These are phyloP conservation scores for Andrena bucephala DNA, from an alignment of 2,888 invertebrate species.

Conservation along the genomic window DNA sequence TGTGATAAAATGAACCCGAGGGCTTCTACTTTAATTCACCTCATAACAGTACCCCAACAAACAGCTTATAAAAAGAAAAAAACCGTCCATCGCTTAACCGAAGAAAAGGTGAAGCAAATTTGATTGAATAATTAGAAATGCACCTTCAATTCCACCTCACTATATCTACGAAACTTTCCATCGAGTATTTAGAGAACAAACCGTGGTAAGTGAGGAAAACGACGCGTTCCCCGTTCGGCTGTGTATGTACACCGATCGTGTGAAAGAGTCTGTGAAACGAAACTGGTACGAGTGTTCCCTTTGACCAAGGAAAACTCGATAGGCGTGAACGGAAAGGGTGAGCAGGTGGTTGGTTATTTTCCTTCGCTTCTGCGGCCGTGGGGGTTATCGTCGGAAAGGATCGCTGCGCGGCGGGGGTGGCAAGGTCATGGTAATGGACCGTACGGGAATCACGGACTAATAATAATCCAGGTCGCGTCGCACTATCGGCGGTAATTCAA, in stretches of 20 bases:
- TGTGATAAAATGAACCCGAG: too few relatives aligned
- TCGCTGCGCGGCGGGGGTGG: slow-evolving; percentile 34
- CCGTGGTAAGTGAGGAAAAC: not conserved
- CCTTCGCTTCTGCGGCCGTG: slow-evolving; percentile 27
- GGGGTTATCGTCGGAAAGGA: slow-evolving; percentile 36
- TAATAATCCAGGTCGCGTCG: slow-evolving; percentile 78
- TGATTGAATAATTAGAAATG: too few relatives aligned
- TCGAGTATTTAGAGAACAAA: not conserved
- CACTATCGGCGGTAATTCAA: slow-evolving; percentile 80
- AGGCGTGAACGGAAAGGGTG: not conserved
- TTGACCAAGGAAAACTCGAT: not conserved
- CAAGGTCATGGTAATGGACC: slow-evolving; percentile 77
- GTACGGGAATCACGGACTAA: slow-evolving; percentile 78
- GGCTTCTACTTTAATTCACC: too few relatives aligned
- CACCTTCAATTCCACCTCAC: too few relatives aligned
- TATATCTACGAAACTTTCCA: not conserved
- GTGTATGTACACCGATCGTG: not conserved
- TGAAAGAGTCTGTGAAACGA: slow-evolving; percentile 7
- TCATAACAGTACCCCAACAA: too few relatives aligned
- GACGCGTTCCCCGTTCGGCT: not conserved
- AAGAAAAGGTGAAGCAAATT: too few relatives aligned
- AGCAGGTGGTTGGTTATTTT: slow-evolving; percentile 46
- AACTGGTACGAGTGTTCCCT: not conserved
- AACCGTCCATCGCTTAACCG: too few relatives aligned
- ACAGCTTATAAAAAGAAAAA: too few relatives aligned